Conservation (phyloP, 2,113 vertebrate genomes). For the Oncorhynchus gorbuscha region DNA sequence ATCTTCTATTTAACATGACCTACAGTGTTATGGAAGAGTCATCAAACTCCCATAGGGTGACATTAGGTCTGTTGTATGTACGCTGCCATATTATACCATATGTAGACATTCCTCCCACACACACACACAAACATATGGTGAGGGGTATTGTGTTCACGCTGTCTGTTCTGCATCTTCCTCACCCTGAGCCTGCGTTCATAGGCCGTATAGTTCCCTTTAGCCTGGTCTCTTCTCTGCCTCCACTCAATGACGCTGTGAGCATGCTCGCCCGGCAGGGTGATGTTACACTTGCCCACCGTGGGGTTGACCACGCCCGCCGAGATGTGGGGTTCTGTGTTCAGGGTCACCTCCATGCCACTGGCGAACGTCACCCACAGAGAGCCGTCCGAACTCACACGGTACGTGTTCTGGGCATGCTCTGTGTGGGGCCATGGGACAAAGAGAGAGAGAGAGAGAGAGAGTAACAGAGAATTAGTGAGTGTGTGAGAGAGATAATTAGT, state of each 20-base stretch:
- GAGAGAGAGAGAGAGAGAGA: not conserved
- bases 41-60: not conserved
- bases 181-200: slow-evolving; percentile 96
- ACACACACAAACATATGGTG: not conserved
- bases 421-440: slow-evolving; percentile 22
- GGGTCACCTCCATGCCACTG: slow-evolving; percentile 93
- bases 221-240: slow-evolving; percentile 94
- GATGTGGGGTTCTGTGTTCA: slow-evolving; percentile 92
- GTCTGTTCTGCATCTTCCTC: slow-evolving; percentile 44
- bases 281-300: slow-evolving; percentile 92
- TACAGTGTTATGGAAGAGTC: not conserved
- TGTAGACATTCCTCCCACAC: not conserved
- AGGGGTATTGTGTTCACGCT: not conserved
- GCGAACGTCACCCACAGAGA: slow-evolving; percentile 91
- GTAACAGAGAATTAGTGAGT: slow-evolving; percentile 4
- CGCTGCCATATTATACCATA: not conserved
- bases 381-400: slow-evolving; percentile 91
- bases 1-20: no score
- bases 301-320: slow-evolving; percentile 86
- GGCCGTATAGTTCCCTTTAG: slow-evolving; percentile 89
- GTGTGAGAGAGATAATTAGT: not conserved
- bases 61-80: not conserved
- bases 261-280: slow-evolving; percentile 94
- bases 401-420: slow-evolving; percentile 93
- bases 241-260: slow-evolving; percentile 95